phyloP scores from a whole-genome alignment of 2,113 vertebrate genomes.

The Serilophus lunatus region DNA sequence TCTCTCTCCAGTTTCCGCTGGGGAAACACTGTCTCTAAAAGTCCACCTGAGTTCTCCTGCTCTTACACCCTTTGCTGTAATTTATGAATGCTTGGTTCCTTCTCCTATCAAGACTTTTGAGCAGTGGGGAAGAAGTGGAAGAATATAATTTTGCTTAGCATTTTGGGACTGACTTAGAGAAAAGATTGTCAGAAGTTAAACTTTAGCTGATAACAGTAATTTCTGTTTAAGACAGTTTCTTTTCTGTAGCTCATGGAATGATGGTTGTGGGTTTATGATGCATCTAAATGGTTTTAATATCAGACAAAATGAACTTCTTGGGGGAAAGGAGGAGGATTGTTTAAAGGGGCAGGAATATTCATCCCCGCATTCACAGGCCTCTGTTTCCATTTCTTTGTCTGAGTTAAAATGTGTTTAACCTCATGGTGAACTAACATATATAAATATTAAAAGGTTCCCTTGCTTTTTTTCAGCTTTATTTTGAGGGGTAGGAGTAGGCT shows the following conservation, averaged over 20 bases:
- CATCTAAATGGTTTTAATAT: not conserved
- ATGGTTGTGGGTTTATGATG: not conserved
- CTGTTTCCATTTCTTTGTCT: not conserved
- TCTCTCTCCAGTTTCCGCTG: not conserved
- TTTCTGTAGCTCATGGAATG: not conserved
- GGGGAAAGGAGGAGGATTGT: not conserved
- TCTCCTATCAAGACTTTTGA: rapidly evolving
- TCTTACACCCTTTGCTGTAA: not conserved
- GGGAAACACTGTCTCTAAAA: not conserved
- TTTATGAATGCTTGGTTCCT: not conserved
- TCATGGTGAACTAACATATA: not conserved
- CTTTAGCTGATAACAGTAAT: not conserved
- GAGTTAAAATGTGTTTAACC: not conserved
- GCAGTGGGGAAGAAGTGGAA: not conserved
- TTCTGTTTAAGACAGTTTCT: not conserved
- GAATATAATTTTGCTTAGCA: not conserved
- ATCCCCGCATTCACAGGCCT: not conserved
- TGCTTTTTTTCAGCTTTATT: not conserved
- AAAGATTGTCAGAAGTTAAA: not conserved
- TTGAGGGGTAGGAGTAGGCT: not conserved
- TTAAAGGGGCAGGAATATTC: not conserved
- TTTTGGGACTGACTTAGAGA: not conserved
- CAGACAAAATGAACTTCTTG: not conserved
- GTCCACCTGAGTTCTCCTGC: not conserved
- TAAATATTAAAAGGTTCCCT: not conserved